Percentiles rank a stretch among this genome's conserved stretches.
Conservation (phyloP, 2,113 vertebrate species). For the Verasper variegatus region DNA sequence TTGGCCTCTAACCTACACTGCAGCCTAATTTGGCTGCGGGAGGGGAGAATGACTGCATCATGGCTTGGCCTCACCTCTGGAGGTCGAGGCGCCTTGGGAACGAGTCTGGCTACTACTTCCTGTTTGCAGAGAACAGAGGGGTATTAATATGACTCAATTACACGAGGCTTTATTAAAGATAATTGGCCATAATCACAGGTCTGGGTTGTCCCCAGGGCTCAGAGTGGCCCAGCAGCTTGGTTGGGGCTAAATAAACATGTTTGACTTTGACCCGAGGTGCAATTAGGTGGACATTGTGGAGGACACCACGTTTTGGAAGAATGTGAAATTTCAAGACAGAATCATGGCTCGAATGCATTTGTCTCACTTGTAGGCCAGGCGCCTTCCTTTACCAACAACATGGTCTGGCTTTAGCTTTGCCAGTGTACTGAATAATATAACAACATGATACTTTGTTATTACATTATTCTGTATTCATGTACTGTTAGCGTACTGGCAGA, state of each 20-base stretch:
- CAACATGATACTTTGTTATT: background rate
- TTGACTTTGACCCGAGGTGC: conserved; percentile 51
- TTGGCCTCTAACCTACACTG: conserved; percentile 67
- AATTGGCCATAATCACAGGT: conserved; percentile 73
- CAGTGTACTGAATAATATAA: conserved; percentile 5
- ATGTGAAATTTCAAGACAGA: conserved; percentile 24
- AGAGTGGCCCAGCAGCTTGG: conserved; percentile 30
- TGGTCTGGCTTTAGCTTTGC: background rate
- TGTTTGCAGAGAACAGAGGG: conserved; percentile 57
- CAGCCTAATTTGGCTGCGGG: conserved; percentile 56
- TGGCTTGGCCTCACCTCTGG: conserved; percentile 47
- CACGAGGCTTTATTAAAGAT: conserved; percentile 73
- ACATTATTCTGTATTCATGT: background rate
- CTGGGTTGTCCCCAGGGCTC: conserved; percentile 40
- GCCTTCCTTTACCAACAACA: background rate
- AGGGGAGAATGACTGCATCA: conserved; percentile 56
- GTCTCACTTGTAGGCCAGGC: background rate
- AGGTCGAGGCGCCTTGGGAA: conserved; percentile 50
- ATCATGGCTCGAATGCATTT: background rate
- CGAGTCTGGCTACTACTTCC: conserved; percentile 61
- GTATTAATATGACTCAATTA: conserved; percentile 74
- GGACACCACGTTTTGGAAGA: conserved; percentile 18
- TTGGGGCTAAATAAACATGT: conserved; percentile 60
- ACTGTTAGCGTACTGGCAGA: background rate
- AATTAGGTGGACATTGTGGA: conserved; percentile 11